phyloP scores from a whole-genome alignment of 30 jellyfish, hydroid and myxozoan species.

The Hydractinia echinata region DNA sequence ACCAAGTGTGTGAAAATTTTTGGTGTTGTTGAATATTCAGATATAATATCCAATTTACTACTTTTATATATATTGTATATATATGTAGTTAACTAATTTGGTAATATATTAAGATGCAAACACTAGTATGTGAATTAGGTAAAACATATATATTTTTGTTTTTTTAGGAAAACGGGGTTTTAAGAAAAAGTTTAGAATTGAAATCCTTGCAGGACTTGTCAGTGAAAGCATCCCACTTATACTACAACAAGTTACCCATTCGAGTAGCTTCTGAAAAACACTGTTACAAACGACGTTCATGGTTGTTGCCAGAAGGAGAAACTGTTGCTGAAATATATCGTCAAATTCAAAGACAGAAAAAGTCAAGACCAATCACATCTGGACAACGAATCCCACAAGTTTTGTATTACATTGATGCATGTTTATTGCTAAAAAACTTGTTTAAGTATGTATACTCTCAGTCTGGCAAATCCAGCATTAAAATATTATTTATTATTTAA shows the following conservation, averaged over 20 bases:
- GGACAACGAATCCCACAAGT: conserved; percentile 47
- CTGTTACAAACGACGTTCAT: conserved; percentile 33
- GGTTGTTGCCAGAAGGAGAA: conserved; percentile 77
- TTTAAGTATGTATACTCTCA: conserved; percentile 35
- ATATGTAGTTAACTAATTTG: too few relatives aligned
- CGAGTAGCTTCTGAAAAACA: conserved; percentile 20
- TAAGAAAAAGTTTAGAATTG: too few relatives aligned
- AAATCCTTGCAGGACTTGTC: too few relatives aligned
- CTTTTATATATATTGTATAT: too few relatives aligned
- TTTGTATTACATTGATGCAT: conserved; percentile 48
- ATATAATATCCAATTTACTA: too few relatives aligned
- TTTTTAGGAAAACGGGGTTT: background rate
- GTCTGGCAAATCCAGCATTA: too few relatives aligned
- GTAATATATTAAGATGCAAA: too few relatives aligned
- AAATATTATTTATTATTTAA: too few relatives aligned
- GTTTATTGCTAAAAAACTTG: conserved; percentile 39
- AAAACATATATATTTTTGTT: too few relatives aligned
- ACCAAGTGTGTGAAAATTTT: too few relatives aligned
- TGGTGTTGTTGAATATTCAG: too few relatives aligned
- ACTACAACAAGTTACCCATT: conserved; percentile 8
- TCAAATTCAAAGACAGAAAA: conserved; percentile 19
- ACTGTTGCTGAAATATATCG: conserved; percentile 66
- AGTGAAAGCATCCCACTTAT: background rate
- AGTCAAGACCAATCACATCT: conserved; percentile 1
- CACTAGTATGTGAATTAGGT: too few relatives aligned